A percentile compares a stretch with the other conserved stretches of the same genome.
Evolutionary conservation across 2,888 invertebrate species (phyloP).

Genomic region (Bhutanitis thaidina): DNA sequence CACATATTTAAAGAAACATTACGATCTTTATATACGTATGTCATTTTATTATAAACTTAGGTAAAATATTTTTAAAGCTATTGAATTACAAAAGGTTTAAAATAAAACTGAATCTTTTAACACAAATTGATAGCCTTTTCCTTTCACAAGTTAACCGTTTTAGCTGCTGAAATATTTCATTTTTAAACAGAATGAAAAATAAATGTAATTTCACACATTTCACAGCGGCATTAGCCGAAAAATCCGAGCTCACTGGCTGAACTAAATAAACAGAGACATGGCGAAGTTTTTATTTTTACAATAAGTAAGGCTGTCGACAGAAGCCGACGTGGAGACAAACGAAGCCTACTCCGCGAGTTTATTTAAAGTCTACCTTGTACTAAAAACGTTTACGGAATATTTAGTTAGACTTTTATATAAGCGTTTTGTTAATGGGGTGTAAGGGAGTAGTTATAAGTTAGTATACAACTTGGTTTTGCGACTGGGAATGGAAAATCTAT

Average conservation of each 20-base stretch:
- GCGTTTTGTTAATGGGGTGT: too few relatives aligned
- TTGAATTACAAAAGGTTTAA: too few relatives aligned
- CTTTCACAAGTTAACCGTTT: not conserved
- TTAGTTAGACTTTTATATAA: not conserved
- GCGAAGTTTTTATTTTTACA: conserved; percentile 9
- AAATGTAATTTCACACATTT: conserved; percentile 5
- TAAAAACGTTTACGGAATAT: conserved; percentile 4
- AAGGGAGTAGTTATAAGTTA: too few relatives aligned
- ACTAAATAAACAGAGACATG: conserved; percentile 10
- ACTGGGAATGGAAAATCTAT: too few relatives aligned
- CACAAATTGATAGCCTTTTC: too few relatives aligned
- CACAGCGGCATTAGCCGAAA: not conserved
- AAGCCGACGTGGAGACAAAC: conserved; percentile 7
- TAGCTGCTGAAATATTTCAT: conserved; percentile 1
- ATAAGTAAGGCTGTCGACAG: conserved; percentile 13
- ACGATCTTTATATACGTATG: too few relatives aligned
- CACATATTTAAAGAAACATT: too few relatives aligned
- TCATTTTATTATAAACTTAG: too few relatives aligned
- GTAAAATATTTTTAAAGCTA: too few relatives aligned
- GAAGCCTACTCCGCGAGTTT: conserved; percentile 11
- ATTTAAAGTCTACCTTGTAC: conserved; percentile 4
- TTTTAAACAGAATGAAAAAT: conserved; percentile 4
- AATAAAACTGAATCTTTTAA: too few relatives aligned
- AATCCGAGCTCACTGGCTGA: conserved; percentile 3
- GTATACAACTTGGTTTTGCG: too few relatives aligned